These are phyloP conservation scores for Leistus spinibarbis DNA, from an alignment of 2,888 invertebrate genomes.

Conservation along the genomic window DNA sequence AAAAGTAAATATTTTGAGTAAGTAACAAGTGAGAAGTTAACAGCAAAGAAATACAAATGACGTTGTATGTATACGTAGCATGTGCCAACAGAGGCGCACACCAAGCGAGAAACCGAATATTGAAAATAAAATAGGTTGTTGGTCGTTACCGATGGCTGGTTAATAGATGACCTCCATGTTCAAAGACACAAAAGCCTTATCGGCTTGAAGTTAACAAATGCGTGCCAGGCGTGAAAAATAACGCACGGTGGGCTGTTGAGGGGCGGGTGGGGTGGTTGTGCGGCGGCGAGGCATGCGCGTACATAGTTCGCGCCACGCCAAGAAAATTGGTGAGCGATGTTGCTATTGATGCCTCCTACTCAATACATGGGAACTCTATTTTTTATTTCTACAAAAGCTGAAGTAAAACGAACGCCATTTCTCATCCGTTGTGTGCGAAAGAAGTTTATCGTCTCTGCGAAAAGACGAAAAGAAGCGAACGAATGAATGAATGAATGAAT, in stretches of 20 bases:
- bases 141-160: conserved; percentile 40
- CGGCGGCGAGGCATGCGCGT: conserved; percentile 27
- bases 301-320: conserved; percentile 21
- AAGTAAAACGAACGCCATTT: conserved; percentile 43
- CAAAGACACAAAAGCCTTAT: conserved; percentile 58
- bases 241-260: conserved; percentile 19
- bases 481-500: conserved; percentile 39
- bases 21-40: background rate
- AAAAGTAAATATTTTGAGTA: background rate
- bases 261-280: background rate
- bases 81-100: background rate
- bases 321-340: conserved; percentile 53
- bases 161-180: conserved; percentile 58
- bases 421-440: conserved; percentile 42
- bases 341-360: conserved; percentile 56
- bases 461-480: no score
- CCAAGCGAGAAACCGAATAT: conserved; percentile 34
- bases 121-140: conserved; percentile 38
- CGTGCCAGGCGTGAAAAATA: conserved; percentile 53
- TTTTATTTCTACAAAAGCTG: conserved; percentile 45
- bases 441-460: conserved; percentile 33
- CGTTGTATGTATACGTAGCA: background rate
- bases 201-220: conserved; percentile 56
- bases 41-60: no score
- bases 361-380: conserved; percentile 53